These are phyloP conservation scores for Urocolius indicus DNA, from an alignment of 2,113 vertebrate genomes.

Conservation along the genomic window DNA sequence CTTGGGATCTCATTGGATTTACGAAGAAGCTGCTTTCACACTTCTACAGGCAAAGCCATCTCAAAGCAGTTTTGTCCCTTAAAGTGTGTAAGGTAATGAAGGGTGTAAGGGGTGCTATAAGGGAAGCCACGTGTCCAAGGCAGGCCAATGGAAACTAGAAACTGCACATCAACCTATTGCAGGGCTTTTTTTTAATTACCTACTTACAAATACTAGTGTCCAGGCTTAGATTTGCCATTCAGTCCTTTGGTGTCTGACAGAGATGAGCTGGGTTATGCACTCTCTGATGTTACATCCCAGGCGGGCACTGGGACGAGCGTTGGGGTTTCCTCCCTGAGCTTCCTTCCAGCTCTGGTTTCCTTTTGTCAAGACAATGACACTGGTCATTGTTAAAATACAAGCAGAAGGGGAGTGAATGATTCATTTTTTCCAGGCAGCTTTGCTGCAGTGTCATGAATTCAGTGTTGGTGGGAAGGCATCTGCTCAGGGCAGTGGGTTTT, in stretches of 20 bases:
- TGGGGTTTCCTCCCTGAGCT: background rate
- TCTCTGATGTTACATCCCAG: background rate
- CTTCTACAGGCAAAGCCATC: background rate
- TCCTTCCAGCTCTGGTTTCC: background rate
- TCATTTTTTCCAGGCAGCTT: background rate
- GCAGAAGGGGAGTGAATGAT: background rate
- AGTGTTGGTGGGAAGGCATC: background rate
- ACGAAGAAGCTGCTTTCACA: background rate
- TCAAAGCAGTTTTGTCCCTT: background rate
- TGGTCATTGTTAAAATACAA: background rate
- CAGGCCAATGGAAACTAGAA: background rate
- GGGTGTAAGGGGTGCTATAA: background rate
- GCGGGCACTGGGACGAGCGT: accelerated
- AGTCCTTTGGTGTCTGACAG: background rate
- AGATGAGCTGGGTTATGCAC: background rate
- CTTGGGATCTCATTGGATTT: background rate
- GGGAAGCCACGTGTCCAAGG: background rate
- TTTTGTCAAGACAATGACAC: background rate
- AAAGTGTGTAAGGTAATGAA: background rate
- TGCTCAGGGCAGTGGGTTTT: background rate
- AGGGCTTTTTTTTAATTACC: background rate
- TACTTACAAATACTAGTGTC: background rate
- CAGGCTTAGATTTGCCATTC: background rate
- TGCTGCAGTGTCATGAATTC: background rate
- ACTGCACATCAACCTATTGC: background rate